Conservation (phyloP, 1,140 invertebrate genomes). For the Formica selysi region DNA sequence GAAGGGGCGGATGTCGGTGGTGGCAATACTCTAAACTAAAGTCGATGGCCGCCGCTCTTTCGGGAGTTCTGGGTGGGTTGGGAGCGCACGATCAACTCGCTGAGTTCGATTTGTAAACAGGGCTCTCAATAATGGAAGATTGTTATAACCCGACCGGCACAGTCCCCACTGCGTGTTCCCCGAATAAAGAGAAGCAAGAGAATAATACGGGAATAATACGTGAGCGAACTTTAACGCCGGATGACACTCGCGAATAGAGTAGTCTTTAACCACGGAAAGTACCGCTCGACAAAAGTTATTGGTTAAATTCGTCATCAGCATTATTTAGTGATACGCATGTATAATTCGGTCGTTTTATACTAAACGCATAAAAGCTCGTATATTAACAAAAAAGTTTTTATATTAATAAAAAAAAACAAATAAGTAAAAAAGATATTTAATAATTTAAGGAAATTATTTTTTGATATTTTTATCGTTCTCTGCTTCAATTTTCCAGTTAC, state of each 20-base stretch:
- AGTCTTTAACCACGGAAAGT: slow-evolving; percentile 42
- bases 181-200: slow-evolving; percentile 14
- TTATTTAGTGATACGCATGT: background rate
- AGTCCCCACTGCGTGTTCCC: background rate
- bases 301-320: background rate
- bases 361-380: no score
- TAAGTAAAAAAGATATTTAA: slow-evolving; percentile 4
- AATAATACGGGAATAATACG: slow-evolving; percentile 37
- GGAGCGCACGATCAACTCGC: slow-evolving; percentile 64
- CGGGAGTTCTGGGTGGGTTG: slow-evolving; percentile 29
- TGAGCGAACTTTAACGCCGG: slow-evolving; percentile 51
- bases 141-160: slow-evolving; percentile 72
- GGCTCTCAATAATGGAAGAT: slow-evolving; percentile 79
- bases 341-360: background rate
- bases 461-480: background rate
- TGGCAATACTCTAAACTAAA: slow-evolving; percentile 75
- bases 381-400: background rate
- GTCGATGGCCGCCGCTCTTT: slow-evolving; percentile 68
- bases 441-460: background rate
- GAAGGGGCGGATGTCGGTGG: slow-evolving; percentile 47
- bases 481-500: background rate
- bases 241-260: slow-evolving; percentile 25
- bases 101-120: slow-evolving; percentile 81
- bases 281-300: slow-evolving; percentile 50
- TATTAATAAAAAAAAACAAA: no score